Conservation (phyloP, 2,797 vertebrate genomes). For the Ambastaia sidthimunki region DNA sequence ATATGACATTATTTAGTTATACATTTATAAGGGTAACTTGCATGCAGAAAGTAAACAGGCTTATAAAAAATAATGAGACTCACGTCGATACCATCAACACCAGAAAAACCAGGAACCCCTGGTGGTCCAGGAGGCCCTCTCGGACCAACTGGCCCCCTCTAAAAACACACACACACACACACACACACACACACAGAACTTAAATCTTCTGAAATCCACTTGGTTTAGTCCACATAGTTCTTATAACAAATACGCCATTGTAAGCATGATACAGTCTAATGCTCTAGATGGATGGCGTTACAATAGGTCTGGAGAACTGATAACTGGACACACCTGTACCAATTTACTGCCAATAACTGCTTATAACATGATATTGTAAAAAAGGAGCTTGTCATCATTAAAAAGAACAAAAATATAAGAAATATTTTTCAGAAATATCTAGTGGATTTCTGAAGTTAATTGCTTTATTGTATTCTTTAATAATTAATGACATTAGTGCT, state of each 20-base stretch:
- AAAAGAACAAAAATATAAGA: background rate
- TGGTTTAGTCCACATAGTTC: slow-evolving; percentile 3
- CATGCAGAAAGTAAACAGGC: no score
- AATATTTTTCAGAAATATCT: background rate
- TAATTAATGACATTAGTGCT: background rate
- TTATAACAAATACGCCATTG: slow-evolving; percentile 69
- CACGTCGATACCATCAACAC: slow-evolving; percentile 94
- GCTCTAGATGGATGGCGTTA: slow-evolving; percentile 6
- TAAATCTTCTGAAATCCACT: slow-evolving; percentile 48
- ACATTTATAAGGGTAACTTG: no score
- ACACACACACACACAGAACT: slow-evolving; percentile 35
- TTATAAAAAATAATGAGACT: slow-evolving; percentile 64
- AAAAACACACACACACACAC: slow-evolving; percentile 56
- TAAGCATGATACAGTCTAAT: slow-evolving; percentile 19
- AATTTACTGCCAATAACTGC: slow-evolving; percentile 5
- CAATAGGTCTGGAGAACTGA: slow-evolving; percentile 6
- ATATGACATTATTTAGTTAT: background rate
- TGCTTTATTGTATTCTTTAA: no score
- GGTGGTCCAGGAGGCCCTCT: slow-evolving; percentile 82
- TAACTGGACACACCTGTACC: slow-evolving; percentile 39
- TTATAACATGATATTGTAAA: background rate
- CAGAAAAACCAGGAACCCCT: slow-evolving; percentile 86
- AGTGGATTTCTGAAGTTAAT: background rate
- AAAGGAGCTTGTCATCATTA: background rate
- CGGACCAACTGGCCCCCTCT: slow-evolving; percentile 85